A percentile compares a stretch with the other conserved stretches of the same genome.
These are phyloP conservation scores for Panonychus citri DNA, from an alignment of 1,140 invertebrate species.

Conservation along the genomic window DNA sequence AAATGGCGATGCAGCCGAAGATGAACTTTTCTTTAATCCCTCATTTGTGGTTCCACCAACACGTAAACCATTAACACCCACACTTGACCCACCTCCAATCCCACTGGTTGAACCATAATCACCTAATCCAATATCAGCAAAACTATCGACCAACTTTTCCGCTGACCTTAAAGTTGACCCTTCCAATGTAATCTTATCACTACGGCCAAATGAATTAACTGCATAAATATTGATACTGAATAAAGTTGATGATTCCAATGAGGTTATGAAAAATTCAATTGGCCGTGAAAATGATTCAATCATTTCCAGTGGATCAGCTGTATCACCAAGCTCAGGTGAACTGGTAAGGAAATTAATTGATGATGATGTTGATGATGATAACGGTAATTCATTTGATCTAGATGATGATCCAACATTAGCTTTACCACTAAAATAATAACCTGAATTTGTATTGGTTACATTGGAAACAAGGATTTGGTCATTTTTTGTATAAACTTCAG, in stretches of 20 bases:
- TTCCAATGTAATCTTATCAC: background rate
- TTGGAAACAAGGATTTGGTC: background rate
- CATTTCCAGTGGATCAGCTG: no score
- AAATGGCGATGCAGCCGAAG: background rate
- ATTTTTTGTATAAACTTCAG: constrained; percentile 7
- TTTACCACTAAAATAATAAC: no score
- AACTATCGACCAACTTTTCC: constrained; percentile 4
- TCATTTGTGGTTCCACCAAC: no score
- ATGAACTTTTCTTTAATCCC: background rate
- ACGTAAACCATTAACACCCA: no score
- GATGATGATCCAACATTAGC: background rate
- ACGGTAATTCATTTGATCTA: background rate
- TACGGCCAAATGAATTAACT: constrained; percentile 3
- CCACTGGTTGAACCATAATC: no score
- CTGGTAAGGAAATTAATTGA: background rate
- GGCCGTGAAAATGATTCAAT: background rate
- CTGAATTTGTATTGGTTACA: background rate
- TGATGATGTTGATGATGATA: background rate
- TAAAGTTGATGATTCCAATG: constrained; percentile 1
- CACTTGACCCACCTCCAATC: no score
- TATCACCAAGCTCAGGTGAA: no score
- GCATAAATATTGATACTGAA: constrained; percentile 7
- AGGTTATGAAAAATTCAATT: constrained; percentile 3
- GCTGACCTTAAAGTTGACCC: constrained; percentile 7
- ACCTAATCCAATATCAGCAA: background rate